These are phyloP conservation scores for Drosophila elegans DNA, from an alignment of 1,140 invertebrate species.

Conservation along the genomic window DNA sequence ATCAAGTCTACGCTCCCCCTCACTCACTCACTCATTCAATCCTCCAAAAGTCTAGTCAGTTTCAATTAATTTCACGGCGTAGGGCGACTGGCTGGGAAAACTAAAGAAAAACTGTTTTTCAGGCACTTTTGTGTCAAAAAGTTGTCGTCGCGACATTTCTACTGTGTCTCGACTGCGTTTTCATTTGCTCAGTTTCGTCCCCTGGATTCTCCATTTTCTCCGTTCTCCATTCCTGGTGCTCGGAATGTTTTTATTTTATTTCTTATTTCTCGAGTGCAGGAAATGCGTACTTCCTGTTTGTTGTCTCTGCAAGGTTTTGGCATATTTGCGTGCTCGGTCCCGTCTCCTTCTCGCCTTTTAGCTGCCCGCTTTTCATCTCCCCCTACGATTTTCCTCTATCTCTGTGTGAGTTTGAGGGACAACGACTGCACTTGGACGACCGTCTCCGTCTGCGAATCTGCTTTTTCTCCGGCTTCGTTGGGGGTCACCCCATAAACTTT, in stretches of 20 bases:
- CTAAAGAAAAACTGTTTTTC: conserved; percentile 75
- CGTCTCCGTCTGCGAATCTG: conserved; percentile 9
- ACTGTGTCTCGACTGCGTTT: conserved; percentile 32
- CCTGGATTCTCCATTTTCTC: conserved; percentile 7
- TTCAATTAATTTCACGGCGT: conserved; percentile 74
- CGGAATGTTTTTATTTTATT: conserved; percentile 36
- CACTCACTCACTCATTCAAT: background rate
- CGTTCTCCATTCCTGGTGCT: conserved; percentile 6
- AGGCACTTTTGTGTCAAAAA: conserved; percentile 80
- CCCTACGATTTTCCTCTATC: conserved; percentile 1
- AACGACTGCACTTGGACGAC: conserved; percentile 72
- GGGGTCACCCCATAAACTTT: conserved; percentile 72
- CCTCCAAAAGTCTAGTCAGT: conserved; percentile 60
- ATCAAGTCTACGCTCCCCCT: conserved; percentile 54
- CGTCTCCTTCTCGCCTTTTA: background rate
- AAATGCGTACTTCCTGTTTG: conserved; percentile 82
- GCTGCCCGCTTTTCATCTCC: background rate
- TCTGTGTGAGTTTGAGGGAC: conserved; percentile 57
- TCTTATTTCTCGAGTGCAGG: conserved; percentile 58
- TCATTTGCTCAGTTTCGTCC: conserved; percentile 2
- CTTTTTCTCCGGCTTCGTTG: conserved; percentile 17
- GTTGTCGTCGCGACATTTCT: conserved; percentile 79
- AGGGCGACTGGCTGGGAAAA: conserved; percentile 24
- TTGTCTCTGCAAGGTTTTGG: conserved; percentile 63
- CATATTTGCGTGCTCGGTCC: conserved; percentile 69